A percentile compares a stretch with the other conserved stretches of the same genome.
Evolutionary conservation across 1,140 invertebrate species (phyloP).

Genomic region (Psilanteris sp.): DNA sequence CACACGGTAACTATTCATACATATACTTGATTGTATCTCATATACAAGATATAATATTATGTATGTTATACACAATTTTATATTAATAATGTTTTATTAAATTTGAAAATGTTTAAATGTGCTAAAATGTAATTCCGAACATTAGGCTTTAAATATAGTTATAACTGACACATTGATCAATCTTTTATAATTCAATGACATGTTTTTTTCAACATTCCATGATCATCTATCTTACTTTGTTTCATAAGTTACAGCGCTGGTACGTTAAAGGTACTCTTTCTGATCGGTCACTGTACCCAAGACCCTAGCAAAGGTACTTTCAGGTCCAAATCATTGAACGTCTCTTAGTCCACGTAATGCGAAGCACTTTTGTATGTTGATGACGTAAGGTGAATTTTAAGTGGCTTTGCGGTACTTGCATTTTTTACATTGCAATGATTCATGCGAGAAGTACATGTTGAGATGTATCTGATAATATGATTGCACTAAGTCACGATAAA

Average conservation of each 20-base stretch:
- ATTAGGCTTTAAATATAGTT: too few relatives aligned
- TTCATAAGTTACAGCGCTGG: constrained; percentile 59
- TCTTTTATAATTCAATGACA: too few relatives aligned
- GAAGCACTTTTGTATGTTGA: constrained; percentile 20
- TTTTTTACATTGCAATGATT: constrained; percentile 39
- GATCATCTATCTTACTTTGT: constrained; percentile 53
- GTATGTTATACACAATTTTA: too few relatives aligned
- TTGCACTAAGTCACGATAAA: constrained; percentile 37
- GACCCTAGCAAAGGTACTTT: constrained; percentile 7
- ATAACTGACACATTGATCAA: too few relatives aligned
- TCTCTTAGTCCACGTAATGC: constrained; percentile 20
- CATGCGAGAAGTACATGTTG: constrained; percentile 9
- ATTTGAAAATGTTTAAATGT: too few relatives aligned
- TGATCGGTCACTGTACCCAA: constrained; percentile 56
- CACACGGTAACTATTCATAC: too few relatives aligned
- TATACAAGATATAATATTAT: too few relatives aligned
- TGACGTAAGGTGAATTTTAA: constrained; percentile 44
- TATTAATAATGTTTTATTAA: too few relatives aligned
- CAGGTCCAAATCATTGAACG: constrained; percentile 32
- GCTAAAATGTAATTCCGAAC: too few relatives aligned
- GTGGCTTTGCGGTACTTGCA: constrained; percentile 36
- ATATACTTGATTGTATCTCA: too few relatives aligned
- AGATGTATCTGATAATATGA: constrained; percentile 24
- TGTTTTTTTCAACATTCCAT: too few relatives aligned
- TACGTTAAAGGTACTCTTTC: constrained; percentile 59